Percentiles rank a stretch among this genome's conserved stretches.
phyloP scores from a whole-genome alignment of 2,888 invertebrate species.

The Allolobophora icterica region DNA sequence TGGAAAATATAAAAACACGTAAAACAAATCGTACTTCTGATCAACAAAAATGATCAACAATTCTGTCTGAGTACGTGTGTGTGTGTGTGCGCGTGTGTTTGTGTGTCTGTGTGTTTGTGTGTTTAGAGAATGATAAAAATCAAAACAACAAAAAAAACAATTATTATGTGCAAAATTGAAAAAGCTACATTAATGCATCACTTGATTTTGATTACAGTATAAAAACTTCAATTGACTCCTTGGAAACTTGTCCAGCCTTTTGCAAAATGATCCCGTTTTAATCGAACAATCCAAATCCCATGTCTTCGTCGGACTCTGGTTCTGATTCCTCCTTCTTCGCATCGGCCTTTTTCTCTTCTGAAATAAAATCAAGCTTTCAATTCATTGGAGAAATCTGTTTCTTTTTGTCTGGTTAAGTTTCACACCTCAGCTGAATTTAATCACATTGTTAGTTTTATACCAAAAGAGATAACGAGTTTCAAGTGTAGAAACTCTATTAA shows the following conservation, averaged over 20 bases:
- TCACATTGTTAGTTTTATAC: too few species aligned
- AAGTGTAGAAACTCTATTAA: too few species aligned
- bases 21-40: not conserved
- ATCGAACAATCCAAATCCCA: constrained; percentile 38
- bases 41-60: not conserved
- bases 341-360: constrained; percentile 32
- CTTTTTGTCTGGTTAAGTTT: too few species aligned
- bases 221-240: not conserved
- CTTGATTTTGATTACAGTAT: not conserved
- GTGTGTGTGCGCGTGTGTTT: not conserved
- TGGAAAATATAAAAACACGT: not conserved
- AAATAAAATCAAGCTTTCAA: not conserved
- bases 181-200: not conserved
- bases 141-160: not conserved
- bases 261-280: not conserved
- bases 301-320: constrained; percentile 32
- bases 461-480: too few species aligned
- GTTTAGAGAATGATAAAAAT: not conserved
- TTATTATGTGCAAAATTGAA: not conserved
- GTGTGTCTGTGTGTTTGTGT: too few species aligned
- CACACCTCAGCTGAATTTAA: too few species aligned
- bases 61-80: not conserved
- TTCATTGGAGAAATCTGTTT: not conserved
- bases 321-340: constrained; percentile 30
- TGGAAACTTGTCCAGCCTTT: not conserved